Evolutionary conservation across 2,113 vertebrate genomes (phyloP), one percentile per base, ranked within the genome.

Genomic region (Rissa tridactyla): DNA sequence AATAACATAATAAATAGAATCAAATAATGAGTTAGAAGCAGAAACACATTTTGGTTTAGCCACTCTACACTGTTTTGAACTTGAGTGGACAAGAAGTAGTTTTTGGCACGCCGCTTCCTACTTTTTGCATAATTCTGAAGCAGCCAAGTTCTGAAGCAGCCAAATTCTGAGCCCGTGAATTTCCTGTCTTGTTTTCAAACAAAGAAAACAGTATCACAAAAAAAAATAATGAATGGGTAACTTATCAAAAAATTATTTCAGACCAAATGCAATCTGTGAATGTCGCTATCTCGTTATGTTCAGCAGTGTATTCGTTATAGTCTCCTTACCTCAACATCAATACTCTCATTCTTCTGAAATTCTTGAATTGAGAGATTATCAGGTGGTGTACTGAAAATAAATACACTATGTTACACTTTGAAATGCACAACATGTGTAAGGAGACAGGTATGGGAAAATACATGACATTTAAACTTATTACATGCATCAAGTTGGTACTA

Each of bases 281-380:
- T 15, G 4, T 44, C 49, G 86, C 27, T 61, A 49, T 55, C 25
- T 79, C 0, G 0, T 77, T 58, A 61, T 12, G 30, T 64, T 83
- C 15, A 11, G 78, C 22, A 61, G 54, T 34, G 10, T 65, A 69
- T 76, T 64, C 68, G 15, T 49, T 85, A 52, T 6, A 80, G 47
- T 72, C 78, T 97, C 26, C 98, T 98, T 95, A 99, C 99, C 99
- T 99, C 99, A 54, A 99, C 99, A 96, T 99, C 99, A 94, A 99
- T 98, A 92, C 97, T 98, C 98, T 99, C 99, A 94, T 99, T 99
- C 98, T 99, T 99, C 97, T 99, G 99, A 98, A 99, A 99, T 94
- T 99, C 99, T 98, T 99, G 99, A 98, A 99, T 99, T 83, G 99
- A 99, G 83, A 99, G 97, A 98, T 99, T 99, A 98, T 99, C 99